Base-by-base conservation (phyloP, 2,113 vertebrate genomes). In the Bostrychus sinensis region DNA sequence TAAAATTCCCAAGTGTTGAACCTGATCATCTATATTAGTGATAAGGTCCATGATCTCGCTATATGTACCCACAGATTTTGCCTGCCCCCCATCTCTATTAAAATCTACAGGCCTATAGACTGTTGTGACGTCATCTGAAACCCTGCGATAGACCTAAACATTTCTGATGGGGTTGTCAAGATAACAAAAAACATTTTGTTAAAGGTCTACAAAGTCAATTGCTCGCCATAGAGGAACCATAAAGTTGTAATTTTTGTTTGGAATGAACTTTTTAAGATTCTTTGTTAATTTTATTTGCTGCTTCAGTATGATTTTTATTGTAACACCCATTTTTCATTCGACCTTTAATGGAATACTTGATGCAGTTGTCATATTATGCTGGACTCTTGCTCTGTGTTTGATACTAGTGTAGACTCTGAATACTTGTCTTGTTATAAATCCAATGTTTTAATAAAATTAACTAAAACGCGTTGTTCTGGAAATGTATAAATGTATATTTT, bases 361-460 rank as follows among this genome's bases (percentile, higher is more conserved):
- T 66, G 62, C 56, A 61, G 53, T 50, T 77, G 51, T 83, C 68
- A 62, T 67, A 43, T 59, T 61, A 56, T 81, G 58, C 61, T 80
- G 54, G 36, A 84, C 51, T 66, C 39, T 72, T 56, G 77, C 71
- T 86, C 42, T 68, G 73, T 72, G 64, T 83, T 87, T 86, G 78
- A 84, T 81, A 32, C 70, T 80, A 72, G 68, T 19, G 59, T 83
- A 86, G 80, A 10, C 16, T 30, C 23, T 42, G 55, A 77, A 66
- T 72, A 72, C 83, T 84, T 91, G 80, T 92, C 75, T 81, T 87
- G 65, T 82, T 83, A 81, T 78, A 66, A 84, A 83, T 86, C 65
- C 70, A 80, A 73, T 26, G 80, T 91, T 91, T 81, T 91, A 91
- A 89, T 91, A 91, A 92, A 91, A 89, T 54, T 4, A 75, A 53